phyloP scores from a whole-genome alignment of 1,140 invertebrate species.

The Araneus ventricosus region DNA sequence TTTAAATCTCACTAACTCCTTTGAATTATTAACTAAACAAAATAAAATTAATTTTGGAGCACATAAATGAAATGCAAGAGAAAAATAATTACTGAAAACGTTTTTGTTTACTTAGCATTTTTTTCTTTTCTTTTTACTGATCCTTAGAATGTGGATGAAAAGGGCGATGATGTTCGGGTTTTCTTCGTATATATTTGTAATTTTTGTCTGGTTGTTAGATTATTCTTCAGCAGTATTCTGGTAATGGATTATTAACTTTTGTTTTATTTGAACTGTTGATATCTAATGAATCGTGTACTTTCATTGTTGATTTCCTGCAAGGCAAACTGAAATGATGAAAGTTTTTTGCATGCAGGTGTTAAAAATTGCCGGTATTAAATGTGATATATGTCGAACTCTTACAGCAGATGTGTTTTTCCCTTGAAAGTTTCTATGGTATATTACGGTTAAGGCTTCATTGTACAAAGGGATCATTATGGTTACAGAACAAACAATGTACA shows the following conservation, averaged over 20 bases:
- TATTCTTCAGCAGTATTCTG: neutral
- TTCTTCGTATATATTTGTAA: neutral
- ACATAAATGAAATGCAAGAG: neutral
- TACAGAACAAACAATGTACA: constrained; percentile 60
- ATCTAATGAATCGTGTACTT: neutral
- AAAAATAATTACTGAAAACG: neutral
- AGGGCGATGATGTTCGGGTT: neutral
- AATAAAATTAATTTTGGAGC: no score
- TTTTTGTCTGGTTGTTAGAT: constrained; percentile 20
- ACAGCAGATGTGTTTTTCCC: constrained; percentile 6
- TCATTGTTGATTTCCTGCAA: neutral
- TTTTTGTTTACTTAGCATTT: neutral
- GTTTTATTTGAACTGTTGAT: constrained; percentile 19
- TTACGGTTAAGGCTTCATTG: constrained; percentile 53
- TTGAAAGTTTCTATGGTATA: constrained; percentile 47
- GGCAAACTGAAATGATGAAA: neutral
- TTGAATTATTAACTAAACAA: no score
- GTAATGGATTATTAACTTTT: neutral
- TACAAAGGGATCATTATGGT: constrained; percentile 52
- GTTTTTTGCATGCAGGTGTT: constrained; percentile 2
- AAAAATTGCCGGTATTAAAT: constrained; percentile 30
- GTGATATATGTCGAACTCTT: constrained; percentile 51
- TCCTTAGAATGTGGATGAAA: neutral
- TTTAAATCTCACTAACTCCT: neutral
- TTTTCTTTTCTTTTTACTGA: neutral